Conservation (phyloP, 2,113 vertebrate genomes). For the Nibea albiflora region DNA sequence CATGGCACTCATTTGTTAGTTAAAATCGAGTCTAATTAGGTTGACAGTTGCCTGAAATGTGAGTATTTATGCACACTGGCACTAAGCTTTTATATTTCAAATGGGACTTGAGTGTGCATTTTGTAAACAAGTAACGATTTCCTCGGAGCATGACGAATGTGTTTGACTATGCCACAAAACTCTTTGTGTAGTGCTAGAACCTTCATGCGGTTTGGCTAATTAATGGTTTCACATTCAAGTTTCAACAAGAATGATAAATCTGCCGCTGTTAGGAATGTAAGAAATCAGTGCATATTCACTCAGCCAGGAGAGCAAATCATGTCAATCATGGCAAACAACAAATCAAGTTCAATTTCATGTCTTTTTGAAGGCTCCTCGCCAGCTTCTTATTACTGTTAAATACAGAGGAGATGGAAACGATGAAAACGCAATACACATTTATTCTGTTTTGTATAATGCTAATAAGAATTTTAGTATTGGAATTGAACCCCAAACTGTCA, state of each 20-base stretch:
- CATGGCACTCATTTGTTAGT: constrained; percentile 9
- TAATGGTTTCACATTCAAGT: not conserved
- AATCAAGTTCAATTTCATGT: constrained; percentile 16
- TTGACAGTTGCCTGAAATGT: constrained; percentile 13
- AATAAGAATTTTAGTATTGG: not conserved
- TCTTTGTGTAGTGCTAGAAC: not conserved
- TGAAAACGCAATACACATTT: not conserved
- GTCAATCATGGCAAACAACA: not conserved
- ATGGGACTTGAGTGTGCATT: constrained; percentile 26
- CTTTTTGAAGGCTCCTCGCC: not conserved
- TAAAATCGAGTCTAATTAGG: constrained; percentile 20
- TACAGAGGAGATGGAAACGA: not conserved
- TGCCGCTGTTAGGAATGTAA: constrained; percentile 14
- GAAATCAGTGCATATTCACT: not conserved
- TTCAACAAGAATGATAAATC: not conserved
- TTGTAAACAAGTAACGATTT: constrained; percentile 41
- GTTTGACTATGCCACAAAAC: not conserved
- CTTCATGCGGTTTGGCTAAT: constrained; percentile 30
- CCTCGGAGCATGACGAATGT: not conserved
- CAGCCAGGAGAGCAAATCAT: constrained; percentile 8
- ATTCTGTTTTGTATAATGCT: not conserved
- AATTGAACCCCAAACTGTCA: not conserved
- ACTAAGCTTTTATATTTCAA: constrained; percentile 5
- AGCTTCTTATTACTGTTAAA: not conserved
- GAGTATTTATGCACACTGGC: not conserved